phyloP scores from a whole-genome alignment of 2,888 invertebrate species.

The Norana najaformis region DNA sequence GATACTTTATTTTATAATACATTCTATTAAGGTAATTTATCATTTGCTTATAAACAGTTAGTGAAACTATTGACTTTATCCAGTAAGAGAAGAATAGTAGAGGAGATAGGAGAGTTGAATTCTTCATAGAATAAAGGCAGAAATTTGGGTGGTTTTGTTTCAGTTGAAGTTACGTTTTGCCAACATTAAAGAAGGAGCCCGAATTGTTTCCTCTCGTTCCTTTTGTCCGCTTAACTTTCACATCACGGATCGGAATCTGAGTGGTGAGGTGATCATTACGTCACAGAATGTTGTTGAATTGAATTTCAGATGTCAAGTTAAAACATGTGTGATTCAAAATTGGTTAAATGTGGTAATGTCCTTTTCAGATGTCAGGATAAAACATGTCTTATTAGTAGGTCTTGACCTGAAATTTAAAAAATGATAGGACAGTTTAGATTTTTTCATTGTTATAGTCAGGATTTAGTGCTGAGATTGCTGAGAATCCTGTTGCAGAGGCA shows the following conservation, averaged over 20 bases:
- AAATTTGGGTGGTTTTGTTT: background rate
- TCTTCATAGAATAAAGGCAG: background rate
- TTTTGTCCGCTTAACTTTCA: slow-evolving; percentile 98
- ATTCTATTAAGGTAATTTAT: background rate
- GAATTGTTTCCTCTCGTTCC: slow-evolving; percentile 96
- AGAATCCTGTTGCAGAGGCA: background rate
- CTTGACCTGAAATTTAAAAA: background rate
- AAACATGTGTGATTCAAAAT: background rate
- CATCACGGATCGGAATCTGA: slow-evolving; percentile 94
- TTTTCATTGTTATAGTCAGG: background rate
- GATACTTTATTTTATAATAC: background rate
- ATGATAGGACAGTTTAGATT: background rate
- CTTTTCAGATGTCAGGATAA: background rate
- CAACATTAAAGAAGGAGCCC: slow-evolving; percentile 81
- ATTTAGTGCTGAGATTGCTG: background rate
- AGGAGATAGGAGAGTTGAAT: background rate
- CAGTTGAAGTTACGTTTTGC: slow-evolving; percentile 93
- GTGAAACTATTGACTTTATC: background rate
- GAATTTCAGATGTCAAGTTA: background rate
- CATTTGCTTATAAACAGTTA: background rate
- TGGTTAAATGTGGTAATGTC: no score
- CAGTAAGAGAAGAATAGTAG: background rate
- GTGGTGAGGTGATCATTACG: slow-evolving; percentile 67
- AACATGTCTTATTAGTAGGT: background rate
- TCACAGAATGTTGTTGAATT: no score